phyloP scores from a whole-genome alignment of 2,113 vertebrate species.

The Eidolon helvum region DNA sequence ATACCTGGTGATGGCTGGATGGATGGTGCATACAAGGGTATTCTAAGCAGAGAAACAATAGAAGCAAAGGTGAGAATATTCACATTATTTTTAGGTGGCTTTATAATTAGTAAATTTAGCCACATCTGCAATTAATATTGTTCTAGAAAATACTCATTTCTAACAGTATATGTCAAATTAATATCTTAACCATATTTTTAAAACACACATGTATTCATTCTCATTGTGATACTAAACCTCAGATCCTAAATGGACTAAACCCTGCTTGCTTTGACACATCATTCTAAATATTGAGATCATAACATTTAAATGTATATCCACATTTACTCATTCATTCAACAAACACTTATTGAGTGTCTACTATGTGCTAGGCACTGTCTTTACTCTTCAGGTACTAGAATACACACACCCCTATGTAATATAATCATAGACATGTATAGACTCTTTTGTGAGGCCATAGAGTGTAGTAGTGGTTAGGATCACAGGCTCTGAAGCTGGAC shows the following conservation, averaged over 20 bases:
- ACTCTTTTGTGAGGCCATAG: neutral
- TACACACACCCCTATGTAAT: neutral
- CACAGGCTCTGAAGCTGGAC: neutral
- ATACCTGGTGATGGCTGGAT: neutral
- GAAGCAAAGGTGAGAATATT: neutral
- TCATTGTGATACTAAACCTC: neutral
- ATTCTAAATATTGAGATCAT: neutral
- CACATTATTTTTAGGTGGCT: neutral
- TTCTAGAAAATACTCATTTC: neutral
- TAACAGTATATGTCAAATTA: neutral
- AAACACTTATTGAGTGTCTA: neutral
- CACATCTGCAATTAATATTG: neutral
- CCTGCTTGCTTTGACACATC: neutral
- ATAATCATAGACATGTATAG: neutral
- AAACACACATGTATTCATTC: neutral
- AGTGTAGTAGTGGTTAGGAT: neutral
- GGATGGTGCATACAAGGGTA: neutral
- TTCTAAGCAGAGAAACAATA: neutral
- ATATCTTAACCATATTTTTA: conserved; percentile 5
- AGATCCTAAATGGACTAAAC: neutral
- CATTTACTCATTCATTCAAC: neutral
- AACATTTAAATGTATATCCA: neutral
- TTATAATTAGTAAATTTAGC: neutral
- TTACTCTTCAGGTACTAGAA: neutral
- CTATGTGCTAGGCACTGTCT: neutral